Evolutionary conservation across 2,113 vertebrate genomes (phyloP).

Genomic region (Dipodomys merriami): DNA sequence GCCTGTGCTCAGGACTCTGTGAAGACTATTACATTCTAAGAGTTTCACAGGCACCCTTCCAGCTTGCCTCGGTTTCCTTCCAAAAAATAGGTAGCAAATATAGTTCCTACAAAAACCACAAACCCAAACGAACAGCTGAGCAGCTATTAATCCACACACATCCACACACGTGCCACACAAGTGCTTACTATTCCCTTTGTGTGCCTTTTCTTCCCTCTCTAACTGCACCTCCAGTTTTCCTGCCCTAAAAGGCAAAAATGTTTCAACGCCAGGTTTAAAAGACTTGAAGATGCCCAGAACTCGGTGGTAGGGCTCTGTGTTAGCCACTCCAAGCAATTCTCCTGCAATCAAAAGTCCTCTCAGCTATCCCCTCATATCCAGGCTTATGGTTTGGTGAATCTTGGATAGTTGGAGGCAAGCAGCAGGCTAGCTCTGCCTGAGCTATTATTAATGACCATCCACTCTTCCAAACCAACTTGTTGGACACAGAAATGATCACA

Average conservation of each 20-base stretch:
- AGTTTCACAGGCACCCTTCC: neutral
- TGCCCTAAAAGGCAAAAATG: neutral
- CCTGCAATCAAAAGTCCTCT: neutral
- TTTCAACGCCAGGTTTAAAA: neutral
- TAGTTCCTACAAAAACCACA: neutral
- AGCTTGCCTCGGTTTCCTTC: neutral
- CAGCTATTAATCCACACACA: too few relatives aligned
- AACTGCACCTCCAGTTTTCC: neutral
- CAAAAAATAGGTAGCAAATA: neutral
- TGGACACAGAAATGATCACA: neutral
- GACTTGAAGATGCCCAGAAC: neutral
- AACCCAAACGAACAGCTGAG: neutral
- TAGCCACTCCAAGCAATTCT: neutral
- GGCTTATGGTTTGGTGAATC: neutral
- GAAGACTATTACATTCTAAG: neutral
- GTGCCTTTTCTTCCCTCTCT: too few relatives aligned
- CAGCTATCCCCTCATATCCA: neutral
- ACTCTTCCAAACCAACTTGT: neutral
- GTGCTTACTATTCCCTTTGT: neutral
- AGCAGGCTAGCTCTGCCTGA: conserved; percentile 60
- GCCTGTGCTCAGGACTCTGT: neutral
- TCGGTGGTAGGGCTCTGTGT: neutral
- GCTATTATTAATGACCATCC: conserved; percentile 57
- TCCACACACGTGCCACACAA: too few relatives aligned
- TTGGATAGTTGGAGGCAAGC: conserved; percentile 12